Percentiles rank a stretch among this genome's conserved stretches.
These are phyloP conservation scores for Oenanthe melanoleuca DNA, from an alignment of 2,113 vertebrate species.

Conservation along the genomic window DNA sequence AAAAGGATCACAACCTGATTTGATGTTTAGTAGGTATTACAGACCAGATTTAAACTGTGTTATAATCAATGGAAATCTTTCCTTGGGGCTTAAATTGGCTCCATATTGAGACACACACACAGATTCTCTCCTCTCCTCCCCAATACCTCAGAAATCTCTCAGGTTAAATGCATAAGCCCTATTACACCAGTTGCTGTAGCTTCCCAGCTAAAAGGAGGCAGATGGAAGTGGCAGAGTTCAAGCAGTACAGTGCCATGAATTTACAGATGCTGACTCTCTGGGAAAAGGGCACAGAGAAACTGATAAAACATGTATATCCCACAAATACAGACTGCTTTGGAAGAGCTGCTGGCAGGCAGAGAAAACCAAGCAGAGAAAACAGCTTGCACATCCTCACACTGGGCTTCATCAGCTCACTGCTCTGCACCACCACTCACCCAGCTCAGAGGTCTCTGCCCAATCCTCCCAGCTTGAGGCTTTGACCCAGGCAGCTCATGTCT, in stretches of 20 bases:
- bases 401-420: background rate
- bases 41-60: background rate
- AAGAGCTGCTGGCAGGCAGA: background rate
- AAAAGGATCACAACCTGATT: background rate
- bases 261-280: background rate
- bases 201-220: background rate
- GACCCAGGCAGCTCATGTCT: fast-evolving
- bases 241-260: background rate
- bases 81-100: background rate
- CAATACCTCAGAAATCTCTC: background rate
- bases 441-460: background rate
- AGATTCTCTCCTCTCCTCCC: background rate
- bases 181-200: background rate
- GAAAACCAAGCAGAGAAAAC: background rate
- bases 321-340: background rate
- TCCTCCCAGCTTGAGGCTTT: background rate
- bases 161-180: background rate
- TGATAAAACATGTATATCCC: background rate
- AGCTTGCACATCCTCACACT: background rate
- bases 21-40: background rate
- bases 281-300: background rate
- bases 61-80: conserved; percentile 1
- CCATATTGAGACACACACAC: background rate
- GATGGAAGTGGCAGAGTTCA: background rate
- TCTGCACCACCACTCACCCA: background rate